Evolutionary conservation across 1,140 invertebrate species (phyloP), one percentile per base, ranked within the genome.

Genomic region (Rhopalosiphum padi): DNA sequence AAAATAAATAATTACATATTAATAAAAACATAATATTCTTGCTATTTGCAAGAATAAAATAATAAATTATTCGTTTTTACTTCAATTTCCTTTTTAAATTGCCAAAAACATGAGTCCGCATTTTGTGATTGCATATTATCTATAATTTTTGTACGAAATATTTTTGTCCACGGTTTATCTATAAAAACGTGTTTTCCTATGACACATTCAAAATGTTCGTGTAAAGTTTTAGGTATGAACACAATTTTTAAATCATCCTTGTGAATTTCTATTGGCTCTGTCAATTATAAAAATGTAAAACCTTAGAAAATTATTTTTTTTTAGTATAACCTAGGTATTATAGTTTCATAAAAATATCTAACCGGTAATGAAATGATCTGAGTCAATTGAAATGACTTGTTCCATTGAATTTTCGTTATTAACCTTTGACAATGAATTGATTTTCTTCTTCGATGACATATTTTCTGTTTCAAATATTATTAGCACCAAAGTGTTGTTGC

Each of bases 171-270:
- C 0, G 91, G 91, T 55, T 83, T 93, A 25, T 85, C 48, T 18
- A 93, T 41, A n/a, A 85, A 93, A 35, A 85, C 82, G 15, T 93
- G 35, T 93, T 93, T 93, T 11, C 77, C 77, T 25, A 85, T n/a
- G 22, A 85, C 82, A 41, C 91, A 93, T 83, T 93, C 82, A 41
- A 93, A 86, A 85, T 93, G 68, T 53, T 93, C 48, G 2, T 93
- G 91, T 53, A 86, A 30, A 37, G 3, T 85, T 41, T 53, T 86
- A 18, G 91, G 91, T 86, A 93, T 93, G 18, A 43, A 94, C 94
- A 55, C 89, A 95, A 95, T 95, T 90, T 93, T 95, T 35, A 95
- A 94, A 2, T 95, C 95, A 22, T 94, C 93, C 0, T 93, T 95
- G 0, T 68, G 95, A 7, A 93, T 92, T 46, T 93, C 94, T 35